Base-by-base conservation (phyloP, 1,140 invertebrate genomes). In the Bathynomus jamesi region DNA sequence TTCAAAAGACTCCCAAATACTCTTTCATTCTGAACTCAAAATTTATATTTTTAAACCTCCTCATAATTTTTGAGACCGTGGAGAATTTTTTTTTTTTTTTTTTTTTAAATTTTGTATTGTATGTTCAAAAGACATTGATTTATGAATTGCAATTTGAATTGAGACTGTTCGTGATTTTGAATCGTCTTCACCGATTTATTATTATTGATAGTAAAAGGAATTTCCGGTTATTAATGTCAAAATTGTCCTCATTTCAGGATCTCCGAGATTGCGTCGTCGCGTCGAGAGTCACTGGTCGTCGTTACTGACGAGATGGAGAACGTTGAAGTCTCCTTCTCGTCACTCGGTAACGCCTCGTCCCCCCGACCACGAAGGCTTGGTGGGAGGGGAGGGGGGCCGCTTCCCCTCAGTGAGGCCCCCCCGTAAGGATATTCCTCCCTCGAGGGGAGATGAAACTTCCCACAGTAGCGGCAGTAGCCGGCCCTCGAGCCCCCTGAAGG, bases 271-370 rank as follows among this genome's bases (percentile, higher is more conserved):
- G 29, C 68, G 72, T 11, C 71, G 71, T n/a, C 64, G 75, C n/a
- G 75, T 76, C 4, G 75, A 76, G 24, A 73, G 69, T 46, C 75
- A 76, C 21, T 76, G 75, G 75, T 76, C 75, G 27, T 73, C 71
- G 8, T 70, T 76, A 10, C 65, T 76, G 46, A 69, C 75, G 2
- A 29, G 69, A 46, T 76, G 75, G 65, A 68, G 75, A 5, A 67
- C 66, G 21, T 61, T 76, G 21, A 70, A 70, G 13, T 69, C 71
- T 5, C 68, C 68, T 17, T 60, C 71, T 27, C 75, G 75, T 17
- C 75, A 76, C 40, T 25, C 65, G 2, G 75, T 76, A 32, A 76
- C 75, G 4, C 71, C 71, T 27, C 71, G 67, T n/a, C 66, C 69
- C 27, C 69, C 69, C 21, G 65, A 73, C 61, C 67, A 73, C 60